Base-by-base conservation (phyloP, 2,797 vertebrate genomes). In the Apodemus agrarius region DNA sequence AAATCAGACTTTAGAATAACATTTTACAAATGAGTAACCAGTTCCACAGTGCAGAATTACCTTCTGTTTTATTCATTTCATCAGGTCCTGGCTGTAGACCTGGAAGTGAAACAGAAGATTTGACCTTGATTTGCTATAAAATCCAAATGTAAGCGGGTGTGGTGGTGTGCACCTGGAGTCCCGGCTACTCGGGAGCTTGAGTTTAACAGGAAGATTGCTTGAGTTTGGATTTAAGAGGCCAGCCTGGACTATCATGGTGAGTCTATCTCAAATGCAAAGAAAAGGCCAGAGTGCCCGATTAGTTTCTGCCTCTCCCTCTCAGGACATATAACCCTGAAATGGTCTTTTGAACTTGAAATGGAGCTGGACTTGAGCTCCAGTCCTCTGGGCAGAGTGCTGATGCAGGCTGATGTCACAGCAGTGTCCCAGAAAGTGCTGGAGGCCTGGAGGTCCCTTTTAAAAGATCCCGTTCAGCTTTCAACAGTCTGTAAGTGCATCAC, bases 1-100 rank as follows among this genome's bases (percentile, higher is more conserved):
- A 72, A 91, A 74, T 72, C 40, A 54, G 94, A 89, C 69, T 94
- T 69, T 91, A 40, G 83, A 89, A 81, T 63, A 46, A 74, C 85
- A 37, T 37, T n/a, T 85, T 49, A 46, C 74, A 95, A 89, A 54
- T 16, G 14, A 67, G 63, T 40, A 65, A 84, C 57, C 61, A n/a
- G 43, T 37, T 26, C 43, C 75, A 12, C 14, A 8, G 34, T 21
- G 52, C 52, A 89, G 54, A 37, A 0, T 14, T 88, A 17, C 21
- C 63, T 52, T 61, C 92, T 91, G 79, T 80, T 92, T 96, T 81
- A 40, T 65, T 81, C 89, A 83, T 94, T 54, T 31, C 1, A 5
- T 46, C 24, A 17, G 17, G 57, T 93, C 69, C 75, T 40, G 57
- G 63, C 57, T 83, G 40, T 63, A 11, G 59, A 43, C 49, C 86